phyloP scores from a whole-genome alignment of 2,113 vertebrate species.

The Phrynosoma platyrhinos region DNA sequence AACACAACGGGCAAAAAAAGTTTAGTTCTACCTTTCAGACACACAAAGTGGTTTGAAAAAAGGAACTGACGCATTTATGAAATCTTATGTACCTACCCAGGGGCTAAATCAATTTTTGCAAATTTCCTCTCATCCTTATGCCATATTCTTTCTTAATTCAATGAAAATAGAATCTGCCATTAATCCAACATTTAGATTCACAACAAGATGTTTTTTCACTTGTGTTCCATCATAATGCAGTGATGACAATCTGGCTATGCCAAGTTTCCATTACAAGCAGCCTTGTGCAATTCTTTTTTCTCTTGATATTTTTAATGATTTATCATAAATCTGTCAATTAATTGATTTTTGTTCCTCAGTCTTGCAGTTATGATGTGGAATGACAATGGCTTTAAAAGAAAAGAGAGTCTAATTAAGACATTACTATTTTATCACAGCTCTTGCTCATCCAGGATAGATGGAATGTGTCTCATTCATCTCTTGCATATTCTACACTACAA shows the following conservation, averaged over 20 bases:
- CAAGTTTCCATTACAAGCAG: neutral
- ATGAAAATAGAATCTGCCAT: no score
- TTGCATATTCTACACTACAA: no score
- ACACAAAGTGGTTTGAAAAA: neutral
- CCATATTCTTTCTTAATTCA: neutral
- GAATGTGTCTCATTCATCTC: no score
- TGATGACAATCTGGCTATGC: neutral
- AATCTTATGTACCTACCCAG: neutral
- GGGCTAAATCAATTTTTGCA: neutral
- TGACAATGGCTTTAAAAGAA: neutral
- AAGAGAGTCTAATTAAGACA: neutral
- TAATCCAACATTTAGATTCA: no score
- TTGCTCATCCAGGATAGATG: neutral
- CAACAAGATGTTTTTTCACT: neutral
- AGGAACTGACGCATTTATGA: neutral
- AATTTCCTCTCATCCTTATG: neutral
- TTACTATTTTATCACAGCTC: neutral
- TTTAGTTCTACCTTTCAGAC: neutral
- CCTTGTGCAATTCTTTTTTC: neutral
- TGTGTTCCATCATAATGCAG: neutral
- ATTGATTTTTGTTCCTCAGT: neutral
- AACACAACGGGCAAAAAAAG: neutral
- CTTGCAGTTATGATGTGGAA: neutral
- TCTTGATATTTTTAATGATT: neutral
- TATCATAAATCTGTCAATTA: neutral